These are phyloP conservation scores for Brachionus angularis DNA, from an alignment of 1,140 invertebrate genomes.

Conservation along the genomic window DNA sequence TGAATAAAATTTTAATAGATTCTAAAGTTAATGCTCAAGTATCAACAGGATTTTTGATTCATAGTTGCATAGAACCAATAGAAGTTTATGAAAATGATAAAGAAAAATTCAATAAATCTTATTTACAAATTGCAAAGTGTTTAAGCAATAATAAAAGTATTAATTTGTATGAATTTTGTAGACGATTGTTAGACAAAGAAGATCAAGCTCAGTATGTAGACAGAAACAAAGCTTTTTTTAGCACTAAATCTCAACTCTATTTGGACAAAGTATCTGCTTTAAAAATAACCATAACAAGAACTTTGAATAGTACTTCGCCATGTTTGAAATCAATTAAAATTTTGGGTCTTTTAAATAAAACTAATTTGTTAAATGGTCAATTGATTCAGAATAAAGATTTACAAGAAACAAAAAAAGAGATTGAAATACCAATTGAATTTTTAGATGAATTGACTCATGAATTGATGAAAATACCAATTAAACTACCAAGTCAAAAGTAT, in stretches of 20 bases:
- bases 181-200: conserved; percentile 7
- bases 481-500: conserved; percentile 14
- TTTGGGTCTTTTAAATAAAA: background rate
- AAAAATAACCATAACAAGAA: conserved; percentile 10
- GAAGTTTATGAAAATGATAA: background rate
- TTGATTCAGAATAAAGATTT: background rate
- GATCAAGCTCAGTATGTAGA: background rate
- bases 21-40: conserved; percentile 28
- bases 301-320: background rate
- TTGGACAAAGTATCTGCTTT: background rate
- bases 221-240: conserved; percentile 7
- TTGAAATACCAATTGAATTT: conserved; percentile 9
- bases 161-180: conserved; percentile 28
- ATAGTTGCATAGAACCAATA: background rate
- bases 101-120: background rate
- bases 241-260: conserved; percentile 2
- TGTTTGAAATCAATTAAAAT: conserved; percentile 35
- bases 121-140: conserved; percentile 4
- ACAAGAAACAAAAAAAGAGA: background rate
- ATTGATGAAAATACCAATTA: conserved; percentile 40
- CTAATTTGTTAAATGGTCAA: background rate
- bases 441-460: conserved; percentile 17
- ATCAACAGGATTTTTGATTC: conserved; percentile 17
- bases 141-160: background rate
- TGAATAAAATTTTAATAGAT: conserved; percentile 23